These are phyloP conservation scores for Trachelus troglodyta DNA, from an alignment of 2,888 invertebrate genomes.

Conservation along the genomic window DNA sequence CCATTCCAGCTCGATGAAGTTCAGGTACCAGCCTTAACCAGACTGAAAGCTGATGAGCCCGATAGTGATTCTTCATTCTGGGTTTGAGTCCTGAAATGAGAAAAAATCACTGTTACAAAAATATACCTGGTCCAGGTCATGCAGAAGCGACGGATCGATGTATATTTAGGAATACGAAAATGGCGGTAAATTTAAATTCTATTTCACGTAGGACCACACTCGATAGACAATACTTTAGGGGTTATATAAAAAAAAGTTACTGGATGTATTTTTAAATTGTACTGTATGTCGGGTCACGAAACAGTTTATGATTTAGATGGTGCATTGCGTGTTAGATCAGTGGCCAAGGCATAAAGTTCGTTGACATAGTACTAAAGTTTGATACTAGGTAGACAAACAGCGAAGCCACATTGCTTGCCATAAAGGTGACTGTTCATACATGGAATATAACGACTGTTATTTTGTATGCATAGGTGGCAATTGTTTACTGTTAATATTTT, in stretches of 20 bases:
- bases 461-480: neutral
- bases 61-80: conserved; percentile 90
- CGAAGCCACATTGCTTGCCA: neutral
- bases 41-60: conserved; percentile 93
- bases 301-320: neutral
- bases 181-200: neutral
- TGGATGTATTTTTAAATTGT: neutral
- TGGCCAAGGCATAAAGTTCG: neutral
- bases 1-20: conserved; percentile 88
- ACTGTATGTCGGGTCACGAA: neutral
- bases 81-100: conserved; percentile 85
- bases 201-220: neutral
- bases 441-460: neutral
- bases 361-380: neutral
- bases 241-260: neutral
- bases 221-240: neutral
- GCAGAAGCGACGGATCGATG: neutral
- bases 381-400: neutral
- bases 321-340: neutral
- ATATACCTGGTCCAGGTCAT: neutral
- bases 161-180: neutral
- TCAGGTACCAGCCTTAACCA: conserved; percentile 96
- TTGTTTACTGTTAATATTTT: neutral
- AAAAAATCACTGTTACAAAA: conserved; percentile 26
- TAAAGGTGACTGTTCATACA: neutral